Base-by-base conservation (phyloP, 2,797 vertebrate genomes). In the Gila robusta region DNA sequence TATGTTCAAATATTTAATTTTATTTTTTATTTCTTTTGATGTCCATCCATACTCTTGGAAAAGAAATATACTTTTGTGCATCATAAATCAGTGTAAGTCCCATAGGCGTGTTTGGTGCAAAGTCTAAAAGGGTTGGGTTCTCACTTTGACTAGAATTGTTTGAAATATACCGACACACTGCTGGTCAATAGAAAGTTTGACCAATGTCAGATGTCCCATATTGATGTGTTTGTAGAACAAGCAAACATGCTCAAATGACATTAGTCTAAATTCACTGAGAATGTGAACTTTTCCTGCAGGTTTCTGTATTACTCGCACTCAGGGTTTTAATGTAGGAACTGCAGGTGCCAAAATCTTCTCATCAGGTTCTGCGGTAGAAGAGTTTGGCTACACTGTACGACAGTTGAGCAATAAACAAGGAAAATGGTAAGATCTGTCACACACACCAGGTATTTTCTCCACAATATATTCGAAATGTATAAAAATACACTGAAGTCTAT, bases 321-420 rank as follows among this genome's bases (percentile, higher is more conserved):
- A 19, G 52, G 49, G 83, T 41, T 90, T 87, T 62, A 90, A 87
- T 59, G 89, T 90, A 28, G 86, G 80, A 21, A 88, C 82, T 1
- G 28, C 64, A 64, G 89, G 56, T 10, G 85, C 87, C 67, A 88
- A 81, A 62, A 54, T 90, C 35, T 90, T 88, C 83, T 83, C 86
- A 26, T 81, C 86, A 14, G 86, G 54, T 26, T 21, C 37, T 32
- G 17, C 9, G 2, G 10, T 0, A 5, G 47, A 49, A 11, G 73
- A 77, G 39, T 83, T 87, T n/a, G 66, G 74, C 6, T 83, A 71
- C 81, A 87, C 47, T 52, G 74, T 85, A 26, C 84, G 59, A 39
- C 84, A 85, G 77, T 28, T 73, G 26, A 64, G 21, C 69, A 80
- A 35, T 5, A 3, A 37, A 39, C 16, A 80, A 49, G 76, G 54